Conservation (phyloP, 1,140 invertebrate species). For the Micrasema longulum region DNA sequence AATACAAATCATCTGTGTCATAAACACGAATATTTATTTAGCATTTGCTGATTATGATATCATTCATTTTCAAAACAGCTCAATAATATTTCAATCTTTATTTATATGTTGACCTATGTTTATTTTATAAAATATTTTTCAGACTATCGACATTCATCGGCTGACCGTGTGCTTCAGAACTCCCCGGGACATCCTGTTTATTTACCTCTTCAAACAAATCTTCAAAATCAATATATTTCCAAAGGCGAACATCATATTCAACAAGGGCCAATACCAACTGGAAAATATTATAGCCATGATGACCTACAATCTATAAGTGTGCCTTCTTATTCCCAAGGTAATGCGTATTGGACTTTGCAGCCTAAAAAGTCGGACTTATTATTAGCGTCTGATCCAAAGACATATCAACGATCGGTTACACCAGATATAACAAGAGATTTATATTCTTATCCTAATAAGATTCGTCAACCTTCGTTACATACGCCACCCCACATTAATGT, state of each 20-base stretch:
- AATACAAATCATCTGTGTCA: too few relatives aligned
- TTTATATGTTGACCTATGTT: too few relatives aligned
- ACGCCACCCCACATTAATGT: not conserved
- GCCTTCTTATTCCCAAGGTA: slow-evolving; percentile 30
- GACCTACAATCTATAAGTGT: not conserved
- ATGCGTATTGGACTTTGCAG: slow-evolving; percentile 63
- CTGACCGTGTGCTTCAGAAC: slow-evolving; percentile 57
- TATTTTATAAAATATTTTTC: slow-evolving; percentile 58
- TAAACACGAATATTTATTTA: too few relatives aligned
- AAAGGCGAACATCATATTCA: too few relatives aligned
- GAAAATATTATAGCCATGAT: slow-evolving; percentile 17
- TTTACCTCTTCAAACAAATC: slow-evolving; percentile 24
- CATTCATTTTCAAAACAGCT: too few relatives aligned
- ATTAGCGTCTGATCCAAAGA: slow-evolving; percentile 56
- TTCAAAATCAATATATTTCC: slow-evolving; percentile 9
- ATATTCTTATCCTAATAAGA: slow-evolving; percentile 12
- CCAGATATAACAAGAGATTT: slow-evolving; percentile 70
- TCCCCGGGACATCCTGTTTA: slow-evolving; percentile 32
- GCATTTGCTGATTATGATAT: too few relatives aligned
- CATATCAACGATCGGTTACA: slow-evolving; percentile 68
- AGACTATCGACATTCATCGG: slow-evolving; percentile 69
- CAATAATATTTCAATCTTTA: too few relatives aligned
- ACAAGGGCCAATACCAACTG: not conserved
- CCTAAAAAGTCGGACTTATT: slow-evolving; percentile 47
- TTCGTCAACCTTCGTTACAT: not conserved